Base-by-base conservation (phyloP, 92 coral and sea anemone species). In the Parazoanthus swiftii region DNA sequence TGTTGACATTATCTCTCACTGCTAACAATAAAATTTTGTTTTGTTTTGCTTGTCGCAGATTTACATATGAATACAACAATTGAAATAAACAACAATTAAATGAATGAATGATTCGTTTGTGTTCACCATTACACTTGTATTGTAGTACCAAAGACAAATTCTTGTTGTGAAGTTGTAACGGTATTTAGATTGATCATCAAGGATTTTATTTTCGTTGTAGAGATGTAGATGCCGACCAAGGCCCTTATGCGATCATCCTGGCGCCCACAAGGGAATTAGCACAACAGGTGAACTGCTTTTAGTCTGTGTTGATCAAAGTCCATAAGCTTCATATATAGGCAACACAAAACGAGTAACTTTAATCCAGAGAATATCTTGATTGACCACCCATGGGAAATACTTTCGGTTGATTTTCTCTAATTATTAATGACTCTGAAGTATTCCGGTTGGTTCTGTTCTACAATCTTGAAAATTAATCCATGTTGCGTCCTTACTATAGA, bases 241-340 rank as follows among this genome's bases (percentile, higher is more conserved):
- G 99, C 20, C 99, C 99, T 0, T 97, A 97, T 73, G 99, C 99
- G 29, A 85, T 97, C 79, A 97, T 97, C 76, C 70, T 97, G 87
- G 99, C 99, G 13, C 99, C 99, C 26, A 97, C 99, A 44, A 92
- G 99, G 67, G 99, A 97, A 79, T 83, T 97, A 51, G 99, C 99
- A 21, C 99, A 95, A 71, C 99, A 97, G 98, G 99, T 96, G 14
- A 85, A 36, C 11, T 82, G 29, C 29, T 33, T 25, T 59, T 20
- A 1, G 43, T 71, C 65, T 16, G 18, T 58, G 65, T 58, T 58
- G 65, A 58, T 13, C 20, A 16, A 58, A 6, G 20, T 63, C 25
- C 8, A 48, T 11, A 48, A 48, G 8, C 51, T 48, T 48, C 51
- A 7, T 48, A 48, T 26, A 63, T 63, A 13, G 6, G 25, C 68